A percentile compares a stretch with the other conserved stretches of the same genome.
phyloP scores from a whole-genome alignment of 2,113 vertebrate genomes.

The Coregonus clupeaformis region DNA sequence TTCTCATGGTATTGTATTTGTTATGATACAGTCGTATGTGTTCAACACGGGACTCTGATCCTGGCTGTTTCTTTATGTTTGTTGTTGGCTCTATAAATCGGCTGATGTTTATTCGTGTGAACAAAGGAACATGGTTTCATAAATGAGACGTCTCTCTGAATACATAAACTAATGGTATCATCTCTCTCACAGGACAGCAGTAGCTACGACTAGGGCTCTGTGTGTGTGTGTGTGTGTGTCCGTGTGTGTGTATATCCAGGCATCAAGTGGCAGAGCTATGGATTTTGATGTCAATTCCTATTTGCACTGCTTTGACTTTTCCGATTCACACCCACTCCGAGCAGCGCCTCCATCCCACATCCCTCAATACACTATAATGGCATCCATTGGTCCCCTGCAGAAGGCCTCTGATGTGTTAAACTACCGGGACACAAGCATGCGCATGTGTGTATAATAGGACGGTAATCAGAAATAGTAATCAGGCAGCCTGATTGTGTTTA shows the following conservation, averaged over 20 bases:
- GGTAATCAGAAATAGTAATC: no score
- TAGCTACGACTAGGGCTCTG: not conserved
- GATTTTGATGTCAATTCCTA: slow-evolving; percentile 22
- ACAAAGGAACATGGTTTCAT: no score
- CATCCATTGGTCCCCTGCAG: not conserved
- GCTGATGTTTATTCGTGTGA: no score
- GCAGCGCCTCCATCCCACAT: not conserved
- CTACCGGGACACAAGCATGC: not conserved
- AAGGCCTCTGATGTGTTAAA: not conserved
- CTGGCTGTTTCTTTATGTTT: no score
- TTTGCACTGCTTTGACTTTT: slow-evolving; percentile 10
- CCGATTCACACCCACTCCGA: not conserved
- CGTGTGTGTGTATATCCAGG: not conserved
- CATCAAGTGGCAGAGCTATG: not conserved
- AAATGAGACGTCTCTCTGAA: no score
- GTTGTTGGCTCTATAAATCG: no score
- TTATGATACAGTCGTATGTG: no score
- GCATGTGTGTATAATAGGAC: no score
- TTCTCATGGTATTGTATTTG: no score
- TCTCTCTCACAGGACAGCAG: not conserved
- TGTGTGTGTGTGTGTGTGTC: not conserved
- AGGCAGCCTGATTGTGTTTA: no score
- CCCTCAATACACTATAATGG: slow-evolving; percentile 8
- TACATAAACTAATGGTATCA: not conserved
- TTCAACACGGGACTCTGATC: no score